A percentile compares a stretch with the other conserved stretches of the same genome.
These are phyloP conservation scores for Pachycephus smyrnensis DNA, from an alignment of 2,888 invertebrate genomes.

Conservation along the genomic window DNA sequence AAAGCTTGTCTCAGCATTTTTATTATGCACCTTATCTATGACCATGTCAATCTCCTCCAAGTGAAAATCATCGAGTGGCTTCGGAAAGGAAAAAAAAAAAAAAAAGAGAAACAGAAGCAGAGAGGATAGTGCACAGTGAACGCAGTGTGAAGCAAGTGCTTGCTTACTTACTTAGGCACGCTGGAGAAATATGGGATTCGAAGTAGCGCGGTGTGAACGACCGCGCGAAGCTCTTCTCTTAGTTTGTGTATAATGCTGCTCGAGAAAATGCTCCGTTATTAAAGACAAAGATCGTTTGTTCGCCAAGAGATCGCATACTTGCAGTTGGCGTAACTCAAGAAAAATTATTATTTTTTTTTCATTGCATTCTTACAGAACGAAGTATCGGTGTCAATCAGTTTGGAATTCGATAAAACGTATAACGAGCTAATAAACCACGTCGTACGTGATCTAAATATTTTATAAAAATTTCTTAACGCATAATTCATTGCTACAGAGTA, in stretches of 20 bases:
- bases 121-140: conserved; percentile 15
- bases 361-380: not conserved
- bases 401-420: not conserved
- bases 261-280: conserved; percentile 5
- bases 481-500: not conserved
- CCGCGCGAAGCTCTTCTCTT: conserved; percentile 3
- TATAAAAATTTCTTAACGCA: not conserved
- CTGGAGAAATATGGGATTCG: not conserved
- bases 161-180: not conserved
- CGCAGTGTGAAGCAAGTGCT: conserved; percentile 20
- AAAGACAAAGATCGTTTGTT: conserved; percentile 6
- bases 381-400: not conserved
- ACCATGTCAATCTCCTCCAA: not conserved
- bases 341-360: not conserved
- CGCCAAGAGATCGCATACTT: not conserved
- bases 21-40: not conserved
- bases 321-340: not conserved
- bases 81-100: conserved; percentile 22
- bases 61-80: conserved; percentile 19
- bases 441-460: not conserved
- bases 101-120: conserved; percentile 10
- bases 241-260: not conserved
- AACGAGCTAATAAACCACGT: not conserved
- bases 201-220: conserved; percentile 9
- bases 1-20: not conserved